Percentiles rank a stretch among this genome's conserved stretches.
These are phyloP conservation scores for Xiphorhynchus elegans DNA, from an alignment of 2,113 vertebrate genomes.

Conservation along the genomic window DNA sequence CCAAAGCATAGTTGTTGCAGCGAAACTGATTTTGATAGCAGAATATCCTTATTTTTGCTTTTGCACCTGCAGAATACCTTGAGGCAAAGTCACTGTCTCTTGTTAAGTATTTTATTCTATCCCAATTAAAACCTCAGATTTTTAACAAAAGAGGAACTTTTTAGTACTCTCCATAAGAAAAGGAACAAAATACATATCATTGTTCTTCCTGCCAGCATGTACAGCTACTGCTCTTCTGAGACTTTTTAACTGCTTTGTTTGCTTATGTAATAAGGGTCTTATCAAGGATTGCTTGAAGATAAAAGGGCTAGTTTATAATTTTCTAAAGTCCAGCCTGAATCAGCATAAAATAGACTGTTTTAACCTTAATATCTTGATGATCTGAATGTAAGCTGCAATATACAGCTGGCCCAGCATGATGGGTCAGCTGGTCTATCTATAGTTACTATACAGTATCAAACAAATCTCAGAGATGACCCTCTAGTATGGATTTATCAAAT, in stretches of 20 bases:
- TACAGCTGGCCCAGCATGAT: neutral
- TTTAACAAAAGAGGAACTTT: slow-evolving; percentile 25
- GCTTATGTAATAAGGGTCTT: slow-evolving; percentile 15
- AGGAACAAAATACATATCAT: neutral
- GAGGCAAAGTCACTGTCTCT: slow-evolving; percentile 1
- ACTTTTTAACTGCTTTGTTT: slow-evolving; percentile 44
- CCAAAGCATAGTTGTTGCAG: neutral
- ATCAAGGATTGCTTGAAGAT: slow-evolving; percentile 4
- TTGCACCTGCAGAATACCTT: neutral
- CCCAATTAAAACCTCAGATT: slow-evolving; percentile 19
- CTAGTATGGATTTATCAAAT: neutral
- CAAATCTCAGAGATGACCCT: neutral
- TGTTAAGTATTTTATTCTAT: slow-evolving; percentile 20
- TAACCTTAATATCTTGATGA: neutral
- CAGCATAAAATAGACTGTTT: neutral
- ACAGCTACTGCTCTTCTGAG: neutral
- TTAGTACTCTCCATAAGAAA: neutral
- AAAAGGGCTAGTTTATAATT: neutral
- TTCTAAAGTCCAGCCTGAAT: neutral
- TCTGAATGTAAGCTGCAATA: neutral
- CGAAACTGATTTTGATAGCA: neutral
- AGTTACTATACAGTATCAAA: neutral
- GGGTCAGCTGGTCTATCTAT: neutral
- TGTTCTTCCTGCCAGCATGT: slow-evolving; percentile 5
- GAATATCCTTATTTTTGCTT: neutral